Percentiles rank a stretch among this genome's conserved stretches.
phyloP scores from a whole-genome alignment of 35 echinoderm and acorn worm genomes.

The Heliocidaris erythrogramma region DNA sequence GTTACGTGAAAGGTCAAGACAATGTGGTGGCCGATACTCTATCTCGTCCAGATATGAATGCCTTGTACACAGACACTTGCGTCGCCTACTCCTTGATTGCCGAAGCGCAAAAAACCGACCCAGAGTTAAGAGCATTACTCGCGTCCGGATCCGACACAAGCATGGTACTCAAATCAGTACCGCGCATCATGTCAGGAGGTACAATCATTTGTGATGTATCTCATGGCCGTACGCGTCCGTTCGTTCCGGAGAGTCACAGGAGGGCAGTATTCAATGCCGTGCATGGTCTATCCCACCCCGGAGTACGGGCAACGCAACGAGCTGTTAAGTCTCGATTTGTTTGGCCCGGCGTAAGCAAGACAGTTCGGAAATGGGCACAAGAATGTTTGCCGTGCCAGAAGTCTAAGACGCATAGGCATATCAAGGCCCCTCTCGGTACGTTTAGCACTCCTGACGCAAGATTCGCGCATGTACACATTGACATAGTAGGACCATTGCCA shows the following conservation, averaged over 20 bases:
- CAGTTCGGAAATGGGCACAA: constrained; percentile 51
- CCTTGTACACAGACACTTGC: constrained; percentile 7
- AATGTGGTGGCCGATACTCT: constrained; percentile 65
- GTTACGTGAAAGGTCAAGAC: constrained; percentile 47
- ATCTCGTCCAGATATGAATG: constrained; percentile 31
- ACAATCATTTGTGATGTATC: constrained; percentile 59
- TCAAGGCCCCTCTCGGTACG: constrained; percentile 35
- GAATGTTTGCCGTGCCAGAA: constrained; percentile 43
- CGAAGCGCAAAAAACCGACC: constrained; percentile 36
- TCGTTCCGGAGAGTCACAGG: constrained; percentile 30
- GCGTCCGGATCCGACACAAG: not conserved
- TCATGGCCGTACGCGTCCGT: constrained; percentile 41
- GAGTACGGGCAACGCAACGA: constrained; percentile 1
- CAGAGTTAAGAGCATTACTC: constrained; percentile 3
- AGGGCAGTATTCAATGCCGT: constrained; percentile 52
- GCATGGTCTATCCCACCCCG: constrained; percentile 53
- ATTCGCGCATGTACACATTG: constrained; percentile 59
- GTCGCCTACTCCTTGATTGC: constrained; percentile 26
- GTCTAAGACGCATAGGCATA: constrained; percentile 47
- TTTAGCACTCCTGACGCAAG: constrained; percentile 32
- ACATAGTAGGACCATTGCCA: constrained; percentile 58
- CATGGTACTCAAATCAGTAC: not conserved
- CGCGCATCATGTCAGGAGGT: not conserved
- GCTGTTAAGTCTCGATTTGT: not conserved
- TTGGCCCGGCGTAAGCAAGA: not conserved